These are phyloP conservation scores for Eulimnadia texana DNA, from an alignment of 1,140 invertebrate genomes.

Conservation along the genomic window DNA sequence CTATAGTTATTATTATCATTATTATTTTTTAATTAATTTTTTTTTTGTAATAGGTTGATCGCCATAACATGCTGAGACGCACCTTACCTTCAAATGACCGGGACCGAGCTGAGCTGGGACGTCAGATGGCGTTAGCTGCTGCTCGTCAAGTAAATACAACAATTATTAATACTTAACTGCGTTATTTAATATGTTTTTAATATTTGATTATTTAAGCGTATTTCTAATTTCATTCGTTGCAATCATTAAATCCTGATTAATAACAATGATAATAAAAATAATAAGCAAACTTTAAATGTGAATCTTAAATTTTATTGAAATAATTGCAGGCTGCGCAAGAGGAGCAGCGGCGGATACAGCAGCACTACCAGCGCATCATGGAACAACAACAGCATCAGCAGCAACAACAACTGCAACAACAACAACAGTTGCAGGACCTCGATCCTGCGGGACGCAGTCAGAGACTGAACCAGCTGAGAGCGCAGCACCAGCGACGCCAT, in stretches of 20 bases:
- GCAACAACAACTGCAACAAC: conserved; percentile 19
- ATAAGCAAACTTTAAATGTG: too few species aligned
- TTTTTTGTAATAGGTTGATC: conserved; percentile 5
- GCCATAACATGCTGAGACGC: conserved; percentile 13
- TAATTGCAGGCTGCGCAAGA: conserved; percentile 23
- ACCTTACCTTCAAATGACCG: conserved; percentile 16
- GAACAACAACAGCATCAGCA: conserved; percentile 26
- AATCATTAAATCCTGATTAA: too few species aligned
- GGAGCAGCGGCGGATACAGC: conserved; percentile 31
- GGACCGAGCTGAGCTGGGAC: conserved; percentile 12
- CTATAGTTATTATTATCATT: too few species aligned
- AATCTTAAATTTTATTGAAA: background rate
- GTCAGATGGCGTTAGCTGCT: conserved; percentile 7
- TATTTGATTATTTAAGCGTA: too few species aligned
- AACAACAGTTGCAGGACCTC: conserved; percentile 4
- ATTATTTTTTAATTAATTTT: background rate
- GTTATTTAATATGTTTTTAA: background rate
- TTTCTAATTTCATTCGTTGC: too few species aligned
- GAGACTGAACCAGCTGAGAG: conserved; percentile 36
- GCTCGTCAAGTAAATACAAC: background rate
- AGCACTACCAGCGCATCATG: conserved; percentile 32
- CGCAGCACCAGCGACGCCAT: conserved; percentile 38
- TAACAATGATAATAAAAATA: too few species aligned
- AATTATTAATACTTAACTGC: background rate
- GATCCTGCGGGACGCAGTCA: conserved; percentile 20